Percentiles rank a stretch among this genome's conserved stretches.
Conservation (phyloP, 1,140 invertebrate genomes). For the Drosophila santomea region DNA sequence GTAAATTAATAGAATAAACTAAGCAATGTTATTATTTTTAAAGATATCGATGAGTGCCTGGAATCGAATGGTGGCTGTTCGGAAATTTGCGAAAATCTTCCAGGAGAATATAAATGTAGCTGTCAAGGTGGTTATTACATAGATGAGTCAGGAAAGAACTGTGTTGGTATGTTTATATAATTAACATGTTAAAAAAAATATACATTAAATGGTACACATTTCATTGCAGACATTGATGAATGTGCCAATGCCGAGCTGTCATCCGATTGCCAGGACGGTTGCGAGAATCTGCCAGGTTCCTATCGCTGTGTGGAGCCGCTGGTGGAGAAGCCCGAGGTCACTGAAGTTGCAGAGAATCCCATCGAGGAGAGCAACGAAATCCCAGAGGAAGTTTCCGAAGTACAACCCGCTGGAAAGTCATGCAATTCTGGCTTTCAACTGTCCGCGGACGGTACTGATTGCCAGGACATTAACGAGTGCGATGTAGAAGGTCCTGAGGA, state of each 20-base stretch:
- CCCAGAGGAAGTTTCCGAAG: neutral
- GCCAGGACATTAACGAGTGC: slow-evolving; percentile 89
- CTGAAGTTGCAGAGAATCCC: neutral
- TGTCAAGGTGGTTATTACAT: slow-evolving; percentile 87
- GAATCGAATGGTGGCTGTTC: slow-evolving; percentile 88
- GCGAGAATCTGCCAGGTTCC: slow-evolving; percentile 89
- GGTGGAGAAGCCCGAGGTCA: slow-evolving; percentile 16
- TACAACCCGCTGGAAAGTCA: neutral
- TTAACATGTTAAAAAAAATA: neutral
- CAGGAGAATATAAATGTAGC: slow-evolving; percentile 89
- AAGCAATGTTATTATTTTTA: neutral
- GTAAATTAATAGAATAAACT: too few relatives aligned
- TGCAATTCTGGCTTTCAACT: slow-evolving; percentile 87
- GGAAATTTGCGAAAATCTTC: slow-evolving; percentile 88
- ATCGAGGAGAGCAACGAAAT: neutral
- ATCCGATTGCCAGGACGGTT: slow-evolving; percentile 87
- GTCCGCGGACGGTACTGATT: slow-evolving; percentile 84
- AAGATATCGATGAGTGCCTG: slow-evolving; percentile 92
- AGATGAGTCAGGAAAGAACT: slow-evolving; percentile 60
- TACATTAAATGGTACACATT: neutral
- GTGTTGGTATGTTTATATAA: slow-evolving; percentile 73
- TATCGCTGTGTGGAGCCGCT: slow-evolving; percentile 87
- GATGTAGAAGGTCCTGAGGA: slow-evolving; percentile 66
- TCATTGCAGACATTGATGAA: slow-evolving; percentile 88
- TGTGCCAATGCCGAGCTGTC: slow-evolving; percentile 86